A percentile compares a stretch with the other conserved stretches of the same genome.
Evolutionary conservation across 2,888 invertebrate genomes (phyloP).

Genomic region (Listrodromus nycthemerus): DNA sequence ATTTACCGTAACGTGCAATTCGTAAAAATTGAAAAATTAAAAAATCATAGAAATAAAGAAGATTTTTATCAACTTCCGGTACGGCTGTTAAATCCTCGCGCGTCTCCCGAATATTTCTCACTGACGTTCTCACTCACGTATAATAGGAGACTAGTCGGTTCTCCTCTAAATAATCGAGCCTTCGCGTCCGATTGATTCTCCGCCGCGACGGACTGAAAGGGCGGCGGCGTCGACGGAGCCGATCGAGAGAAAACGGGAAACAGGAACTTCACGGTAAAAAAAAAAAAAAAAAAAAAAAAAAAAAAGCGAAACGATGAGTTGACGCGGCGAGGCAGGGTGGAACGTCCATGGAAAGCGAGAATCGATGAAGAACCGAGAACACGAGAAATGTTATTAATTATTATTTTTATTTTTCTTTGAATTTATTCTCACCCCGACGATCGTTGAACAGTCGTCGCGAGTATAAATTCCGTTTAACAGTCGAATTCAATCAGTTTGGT

Average conservation of each 20-base stretch:
- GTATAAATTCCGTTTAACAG: conserved; percentile 18
- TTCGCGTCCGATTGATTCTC: conserved; percentile 65
- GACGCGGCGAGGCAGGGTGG: too few species aligned
- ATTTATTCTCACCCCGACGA: background rate
- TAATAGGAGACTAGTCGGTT: conserved; percentile 27
- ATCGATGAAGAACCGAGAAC: conserved; percentile 13
- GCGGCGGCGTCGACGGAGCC: background rate
- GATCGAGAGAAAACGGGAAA: conserved; percentile 3
- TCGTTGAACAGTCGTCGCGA: conserved; percentile 4
- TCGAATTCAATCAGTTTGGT: background rate
- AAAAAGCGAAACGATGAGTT: conserved; percentile 26
- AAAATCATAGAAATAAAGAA: too few species aligned
- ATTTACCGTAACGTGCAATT: too few species aligned
- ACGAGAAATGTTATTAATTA: background rate
- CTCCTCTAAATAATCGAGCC: conserved; percentile 65
- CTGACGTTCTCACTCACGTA: conserved; percentile 9
- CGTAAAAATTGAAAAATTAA: too few species aligned
- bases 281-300: conserved; percentile 7
- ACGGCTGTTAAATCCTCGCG: background rate
- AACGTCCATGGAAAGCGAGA: background rate
- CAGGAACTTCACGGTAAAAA: background rate
- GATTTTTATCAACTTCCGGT: background rate
- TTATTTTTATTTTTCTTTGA: background rate
- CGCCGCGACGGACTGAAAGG: conserved; percentile 31
- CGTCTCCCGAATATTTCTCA: background rate